Evolutionary conservation across 1,140 invertebrate species (phyloP), one percentile per base, ranked within the genome.

Genomic region (Lasioglossum baleicum): DNA sequence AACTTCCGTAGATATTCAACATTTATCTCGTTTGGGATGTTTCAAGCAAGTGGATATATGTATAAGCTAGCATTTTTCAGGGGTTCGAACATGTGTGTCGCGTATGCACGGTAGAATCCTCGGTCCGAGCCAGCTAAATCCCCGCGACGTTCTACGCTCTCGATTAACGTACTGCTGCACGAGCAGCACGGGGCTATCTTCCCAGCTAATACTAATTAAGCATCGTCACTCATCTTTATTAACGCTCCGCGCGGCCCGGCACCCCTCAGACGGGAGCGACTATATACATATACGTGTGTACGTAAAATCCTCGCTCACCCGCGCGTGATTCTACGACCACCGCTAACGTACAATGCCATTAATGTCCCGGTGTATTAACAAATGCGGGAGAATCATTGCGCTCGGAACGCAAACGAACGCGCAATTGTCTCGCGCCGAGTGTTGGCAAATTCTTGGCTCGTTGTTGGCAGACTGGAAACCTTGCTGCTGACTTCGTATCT

Each of bases 141-240:
- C 70, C 56, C 69, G 65, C 58, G 58, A 81, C 74, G 58, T 78
- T 84, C 74, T 70, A 56, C 40, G 56, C 65, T 71, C 80, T 81
- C 70, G 83, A 80, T 81, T 85, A 77, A 77, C 79, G 77, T 51
- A 80, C 51, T 71, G 61, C 20, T 42, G 48, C 63, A 60, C 35
- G 68, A 74, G 31, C 74, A 77, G 53, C n/a, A 48, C 65, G 8
- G 53, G 68, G 84, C 56, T 76, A 83, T 77, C 81, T 77, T 77
- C 75, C 66, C 35, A 48, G 78, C 71, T 84, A 84, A 82, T 75
- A 77, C 70, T 78, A 85, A 85, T 85, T 84, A 84, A 85, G 71
- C 75, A 56, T 82, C 79, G 79, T 82, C 84, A 58, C 80, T 84
- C 80, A 79, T 85, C 84, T 85, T 84, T 85, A 84, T 84, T 85